Conservation (phyloP, 2,888 invertebrate genomes). For the Tipula lateralis region DNA sequence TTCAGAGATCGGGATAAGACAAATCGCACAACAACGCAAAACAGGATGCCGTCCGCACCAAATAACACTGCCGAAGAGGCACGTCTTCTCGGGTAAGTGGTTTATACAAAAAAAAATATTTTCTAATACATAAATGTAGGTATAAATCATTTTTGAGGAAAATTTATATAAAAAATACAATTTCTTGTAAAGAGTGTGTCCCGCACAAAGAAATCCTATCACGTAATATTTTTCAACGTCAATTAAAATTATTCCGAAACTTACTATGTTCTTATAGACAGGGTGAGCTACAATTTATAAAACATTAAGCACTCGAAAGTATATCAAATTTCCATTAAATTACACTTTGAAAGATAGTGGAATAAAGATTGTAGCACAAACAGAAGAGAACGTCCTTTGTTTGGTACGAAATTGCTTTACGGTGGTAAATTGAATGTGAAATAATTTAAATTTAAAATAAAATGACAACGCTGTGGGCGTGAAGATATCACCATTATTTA, state of each 20-base stretch:
- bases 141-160: neutral
- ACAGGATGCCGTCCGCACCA: conserved; percentile 51
- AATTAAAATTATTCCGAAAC: neutral
- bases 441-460: neutral
- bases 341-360: neutral
- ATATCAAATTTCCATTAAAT: neutral
- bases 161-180: neutral
- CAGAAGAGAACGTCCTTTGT: neutral
- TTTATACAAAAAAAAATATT: conserved; percentile 30
- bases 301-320: neutral
- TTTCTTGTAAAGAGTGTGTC: neutral
- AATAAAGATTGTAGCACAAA: neutral
- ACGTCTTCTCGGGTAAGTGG: conserved; percentile 78
- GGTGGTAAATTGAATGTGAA: neutral
- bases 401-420: neutral
- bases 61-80: conserved; percentile 70
- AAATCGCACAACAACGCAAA: conserved; percentile 48
- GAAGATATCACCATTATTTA: neutral
- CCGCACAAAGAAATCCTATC: neutral
- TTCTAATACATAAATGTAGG: neutral
- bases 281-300: neutral
- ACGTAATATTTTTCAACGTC: neutral
- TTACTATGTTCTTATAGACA: neutral
- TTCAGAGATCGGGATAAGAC: conserved; percentile 51
- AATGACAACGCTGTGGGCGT: neutral